These are phyloP conservation scores for Ametastegia equiseti DNA, from an alignment of 2,888 invertebrate genomes.

Conservation along the genomic window DNA sequence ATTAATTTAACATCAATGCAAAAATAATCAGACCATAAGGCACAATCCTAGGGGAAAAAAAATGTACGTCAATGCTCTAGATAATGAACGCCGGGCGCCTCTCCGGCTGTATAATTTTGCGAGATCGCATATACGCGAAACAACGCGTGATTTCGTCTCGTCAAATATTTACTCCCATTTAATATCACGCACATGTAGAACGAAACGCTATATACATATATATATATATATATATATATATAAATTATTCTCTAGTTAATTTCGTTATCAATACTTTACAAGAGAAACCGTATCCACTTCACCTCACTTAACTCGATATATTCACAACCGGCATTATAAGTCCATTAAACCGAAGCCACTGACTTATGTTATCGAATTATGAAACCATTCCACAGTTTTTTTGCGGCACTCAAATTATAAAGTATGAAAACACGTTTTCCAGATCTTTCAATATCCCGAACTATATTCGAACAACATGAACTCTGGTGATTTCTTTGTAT, in stretches of 20 bases:
- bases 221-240: background rate
- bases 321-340: no score
- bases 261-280: background rate
- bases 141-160: slow-evolving; percentile 17
- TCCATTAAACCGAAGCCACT: no score
- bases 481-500: background rate
- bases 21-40: no score
- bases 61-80: background rate
- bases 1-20: no score
- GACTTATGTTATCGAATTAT: no score
- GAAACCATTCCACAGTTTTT: no score
- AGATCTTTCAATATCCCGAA: background rate
- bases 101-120: background rate
- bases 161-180: slow-evolving; percentile 19
- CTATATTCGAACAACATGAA: no score
- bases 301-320: background rate
- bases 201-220: background rate
- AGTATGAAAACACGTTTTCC: no score
- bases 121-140: background rate
- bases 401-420: no score
- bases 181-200: background rate
- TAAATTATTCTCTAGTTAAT: background rate
- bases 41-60: background rate
- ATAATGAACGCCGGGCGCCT: slow-evolving; percentile 11
- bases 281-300: background rate